Base-by-base conservation (phyloP, 37 sponge, comb jelly and placozoan genomes). In the Tethya wilhelma region DNA sequence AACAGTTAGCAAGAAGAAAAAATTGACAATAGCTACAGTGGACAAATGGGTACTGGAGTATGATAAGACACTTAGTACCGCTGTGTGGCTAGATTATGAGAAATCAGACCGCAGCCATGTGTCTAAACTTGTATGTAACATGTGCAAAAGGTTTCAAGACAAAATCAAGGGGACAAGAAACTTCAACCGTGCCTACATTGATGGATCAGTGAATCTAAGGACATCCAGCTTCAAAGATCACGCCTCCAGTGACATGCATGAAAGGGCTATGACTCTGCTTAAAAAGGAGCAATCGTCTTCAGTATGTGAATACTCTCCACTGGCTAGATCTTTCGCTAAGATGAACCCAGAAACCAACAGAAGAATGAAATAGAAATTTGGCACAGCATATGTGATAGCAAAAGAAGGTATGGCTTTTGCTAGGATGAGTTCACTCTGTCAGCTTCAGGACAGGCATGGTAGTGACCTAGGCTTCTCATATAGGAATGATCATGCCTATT, bases 161-260 rank as follows among this genome's bases (percentile, higher is more conserved):
- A 58, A 44, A 34, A n/a, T n/a, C n/a, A n/a, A n/a, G n/a, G n/a
- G n/a, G 38, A 72, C 63, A 66, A 38, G 67, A 0, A 82, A 82
- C 64, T 82, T 38, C 40, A 23, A 56, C 4, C 73, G 66, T 6
- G 73, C 83, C 17, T 82, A 73, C 38, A 73, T 82, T 33, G 67
- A 82, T 63, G 83, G 83, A 44, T 64, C 74, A 19, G 6, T 74
- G 1, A 72, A 72, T n/a, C 26, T 72, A 11, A 46, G 46, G 8
- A 72, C 73, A 41, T 80, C 46, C 44, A 29, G 14, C 41, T 71
- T 82, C 56, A 82, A 82, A 33, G 83, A 82, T 5, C 74, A 82
- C 33, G 67, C 83, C 20, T 34, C 4, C 2, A 71, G 67, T 5
- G 67, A 64, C 36, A 73, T 82, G 74, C 74, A 73, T 23, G 44